These are phyloP conservation scores for Brachystomella parvula DNA, from an alignment of 1,140 invertebrate genomes.

Conservation along the genomic window DNA sequence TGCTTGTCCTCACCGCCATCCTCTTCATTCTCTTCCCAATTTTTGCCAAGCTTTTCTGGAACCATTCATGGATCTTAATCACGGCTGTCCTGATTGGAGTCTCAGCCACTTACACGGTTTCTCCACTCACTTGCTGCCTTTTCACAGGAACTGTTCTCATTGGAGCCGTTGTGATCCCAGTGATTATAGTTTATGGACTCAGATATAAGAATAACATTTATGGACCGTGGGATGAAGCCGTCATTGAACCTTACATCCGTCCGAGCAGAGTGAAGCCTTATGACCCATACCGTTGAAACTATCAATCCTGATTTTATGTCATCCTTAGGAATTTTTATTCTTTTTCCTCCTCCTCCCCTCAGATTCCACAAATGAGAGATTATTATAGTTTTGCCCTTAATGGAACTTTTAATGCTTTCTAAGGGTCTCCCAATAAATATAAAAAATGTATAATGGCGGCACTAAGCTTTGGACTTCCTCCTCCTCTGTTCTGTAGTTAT, in stretches of 20 bases:
- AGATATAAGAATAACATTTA: conserved; percentile 30
- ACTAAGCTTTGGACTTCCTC: too few relatives aligned
- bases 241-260: not conserved
- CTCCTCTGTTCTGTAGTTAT: too few relatives aligned
- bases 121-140: conserved; percentile 15
- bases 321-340: too few relatives aligned
- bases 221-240: conserved; percentile 35
- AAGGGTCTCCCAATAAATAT: too few relatives aligned
- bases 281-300: not conserved
- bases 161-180: conserved; percentile 11
- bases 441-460: too few relatives aligned
- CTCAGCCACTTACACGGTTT: conserved; percentile 1
- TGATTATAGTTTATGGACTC: conserved; percentile 9
- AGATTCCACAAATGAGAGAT: too few relatives aligned
- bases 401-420: too few relatives aligned
- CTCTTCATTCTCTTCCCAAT: conserved; percentile 82
- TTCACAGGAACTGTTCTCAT: conserved; percentile 14
- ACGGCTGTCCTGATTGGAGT: conserved; percentile 42
- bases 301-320: too few relatives aligned
- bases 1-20: conserved; percentile 74
- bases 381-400: too few relatives aligned
- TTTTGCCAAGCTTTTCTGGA: conserved; percentile 54
- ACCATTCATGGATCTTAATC: conserved; percentile 39
- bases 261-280: not conserved
- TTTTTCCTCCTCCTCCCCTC: too few relatives aligned